Evolutionary conservation across 2,888 invertebrate species (phyloP), one percentile per base, ranked within the genome.

Genomic region (Synergus laeviventris): DNA sequence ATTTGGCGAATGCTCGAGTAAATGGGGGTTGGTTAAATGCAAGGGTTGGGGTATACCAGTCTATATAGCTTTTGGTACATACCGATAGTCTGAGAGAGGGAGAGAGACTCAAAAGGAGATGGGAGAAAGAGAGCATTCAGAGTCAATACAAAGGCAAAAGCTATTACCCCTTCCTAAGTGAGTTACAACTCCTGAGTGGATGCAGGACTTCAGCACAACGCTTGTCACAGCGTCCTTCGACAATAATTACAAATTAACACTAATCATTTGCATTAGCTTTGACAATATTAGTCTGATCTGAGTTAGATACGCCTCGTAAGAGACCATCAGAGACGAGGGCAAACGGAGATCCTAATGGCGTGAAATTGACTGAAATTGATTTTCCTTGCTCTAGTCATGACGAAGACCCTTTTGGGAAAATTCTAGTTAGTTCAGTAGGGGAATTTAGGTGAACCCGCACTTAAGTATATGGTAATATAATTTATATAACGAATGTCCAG

Each of bases 11-110:
- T 16, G 74, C 62, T 42, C 39, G 59, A 39, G 21, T 24, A 42
- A 60, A 31, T 24, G 66, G 62, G 21, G 74, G 14, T 36, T 39
- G 66, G 39, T 38, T 38, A 73, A 77, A 74, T 62, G 77, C 76
- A 76, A 70, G 76, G 79, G 76, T 78, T 2, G 64, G n/a, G 16
- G 60, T 66, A 42, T 62, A 21, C 59, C 59, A 59, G 73, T 39
- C 39, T 54, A 14, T n/a, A 45, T 21, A 73, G 16, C 49, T 24
- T 36, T 24, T 45, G 42, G 31, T 24, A 42, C 61, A 16, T 45
- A 18, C 42, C 24, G n/a, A 59, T 38, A 31, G 18, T 70, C n/a
- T 42, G 11, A 60, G 70, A 66, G 66, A 66, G 11, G 16, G 60
- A 21, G 59, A 66, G 8, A 60, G 49, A 14, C 21, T 18, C 16